Evolutionary conservation across 2,113 vertebrate genomes (phyloP), one percentile per base, ranked within the genome.

Genomic region (Baryphthengus martii): DNA sequence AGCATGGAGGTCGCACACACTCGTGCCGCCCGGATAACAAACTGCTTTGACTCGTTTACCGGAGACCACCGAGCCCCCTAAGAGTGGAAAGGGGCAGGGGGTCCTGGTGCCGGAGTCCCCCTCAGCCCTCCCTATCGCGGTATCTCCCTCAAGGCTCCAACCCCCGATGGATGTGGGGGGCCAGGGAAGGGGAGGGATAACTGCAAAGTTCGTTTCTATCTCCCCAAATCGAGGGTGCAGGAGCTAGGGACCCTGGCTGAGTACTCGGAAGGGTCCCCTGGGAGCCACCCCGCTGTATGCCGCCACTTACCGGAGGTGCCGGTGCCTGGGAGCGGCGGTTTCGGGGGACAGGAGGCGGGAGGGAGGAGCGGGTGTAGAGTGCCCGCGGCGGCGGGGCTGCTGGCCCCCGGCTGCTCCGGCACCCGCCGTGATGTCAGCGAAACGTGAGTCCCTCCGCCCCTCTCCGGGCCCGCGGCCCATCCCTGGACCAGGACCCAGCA

Each of bases 361-460:
- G 62, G 29, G 62, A 13, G 81, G 33, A 20, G 40, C 70, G 40
- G 87, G 59, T 23, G 50, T 16, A 47, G 79, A 17, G 80, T 17
- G 75, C 47, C 90, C 68, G 73, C 17, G 79, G 79, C 62, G 15
- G n/a, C 37, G 62, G 52, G 84, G 61, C 93, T 93, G 85, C 68
- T 37, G 85, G 90, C 90, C 90, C 92, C 90, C 63, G 73, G 81
- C 94, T 84, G 77, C 94, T 84, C 85, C 73, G 20, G 35, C 92
- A 84, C 92, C 61, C 59, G 92, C 90, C 59, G 94, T 95, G 95
- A 96, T 95, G 95, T 96, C 95, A 96, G 94, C 37, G 90, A 93
- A 94, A 94, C 96, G 92, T 87, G 90, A 95, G 65, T 93, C 88
- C 96, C 90, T 92, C 88, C 95, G 92, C 95, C 94, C 94, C 89